Conservation (phyloP, 2,888 invertebrate species). For the Cheilosia soror region DNA sequence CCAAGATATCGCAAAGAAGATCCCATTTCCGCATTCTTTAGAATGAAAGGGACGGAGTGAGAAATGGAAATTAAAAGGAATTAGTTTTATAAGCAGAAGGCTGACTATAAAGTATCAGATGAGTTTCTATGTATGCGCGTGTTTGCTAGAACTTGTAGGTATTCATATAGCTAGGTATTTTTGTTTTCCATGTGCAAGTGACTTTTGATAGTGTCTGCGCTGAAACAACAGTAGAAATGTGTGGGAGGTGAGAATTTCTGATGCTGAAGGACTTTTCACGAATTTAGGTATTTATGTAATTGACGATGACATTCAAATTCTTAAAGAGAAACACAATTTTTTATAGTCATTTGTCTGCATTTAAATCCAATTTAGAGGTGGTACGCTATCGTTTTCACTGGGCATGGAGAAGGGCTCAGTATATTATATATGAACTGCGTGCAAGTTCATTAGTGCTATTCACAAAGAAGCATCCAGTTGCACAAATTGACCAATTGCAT, state of each 20-base stretch:
- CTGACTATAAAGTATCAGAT: constrained; percentile 31
- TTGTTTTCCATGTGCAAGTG: not conserved
- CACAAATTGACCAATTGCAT: no score
- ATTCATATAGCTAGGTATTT: not conserved
- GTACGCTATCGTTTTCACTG: no score
- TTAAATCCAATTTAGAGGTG: no score
- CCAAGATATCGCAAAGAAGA: constrained; percentile 31
- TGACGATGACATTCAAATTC: not conserved
- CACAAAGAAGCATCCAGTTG: no score
- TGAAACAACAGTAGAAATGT: constrained; percentile 1
- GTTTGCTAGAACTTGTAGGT: not conserved
- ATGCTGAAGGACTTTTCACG: constrained; percentile 2
- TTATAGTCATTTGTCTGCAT: no score
- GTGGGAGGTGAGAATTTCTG: not conserved
- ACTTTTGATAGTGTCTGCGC: not conserved
- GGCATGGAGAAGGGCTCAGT: no score
- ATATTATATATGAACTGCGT: no score
- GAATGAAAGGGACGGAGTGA: not conserved
- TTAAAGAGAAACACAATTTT: no score
- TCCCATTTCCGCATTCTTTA: constrained; percentile 39
- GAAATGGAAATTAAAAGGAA: constrained; percentile 62
- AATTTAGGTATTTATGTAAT: not conserved
- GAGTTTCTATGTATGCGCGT: not conserved
- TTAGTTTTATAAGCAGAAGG: constrained; percentile 48
- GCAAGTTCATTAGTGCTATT: no score